Percentiles rank a stretch among this genome's conserved stretches.
These are phyloP conservation scores for Trinorchestia longiramus DNA, from an alignment of 1,140 invertebrate genomes.

Conservation along the genomic window DNA sequence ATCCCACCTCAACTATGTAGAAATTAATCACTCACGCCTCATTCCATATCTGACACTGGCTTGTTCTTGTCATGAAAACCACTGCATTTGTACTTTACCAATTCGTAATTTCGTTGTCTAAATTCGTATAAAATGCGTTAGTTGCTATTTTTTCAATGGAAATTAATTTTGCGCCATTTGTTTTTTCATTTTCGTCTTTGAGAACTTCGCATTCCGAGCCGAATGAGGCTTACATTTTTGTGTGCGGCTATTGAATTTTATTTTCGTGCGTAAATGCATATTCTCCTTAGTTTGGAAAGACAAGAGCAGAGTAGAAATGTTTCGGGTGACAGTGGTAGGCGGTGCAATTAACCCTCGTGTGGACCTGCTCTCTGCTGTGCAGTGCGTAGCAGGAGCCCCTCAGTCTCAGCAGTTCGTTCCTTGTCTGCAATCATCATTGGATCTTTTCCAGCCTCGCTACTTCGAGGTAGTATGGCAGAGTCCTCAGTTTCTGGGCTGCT, in stretches of 20 bases:
- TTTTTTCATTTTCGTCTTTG: background rate
- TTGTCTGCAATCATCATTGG: background rate
- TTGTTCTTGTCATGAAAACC: too few relatives aligned
- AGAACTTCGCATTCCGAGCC: background rate
- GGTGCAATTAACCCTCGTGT: background rate
- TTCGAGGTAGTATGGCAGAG: background rate
- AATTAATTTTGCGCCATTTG: too few relatives aligned
- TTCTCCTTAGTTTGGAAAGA: background rate
- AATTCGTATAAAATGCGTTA: too few relatives aligned
- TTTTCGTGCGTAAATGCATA: background rate
- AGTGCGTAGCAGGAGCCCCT: background rate
- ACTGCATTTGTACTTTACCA: too few relatives aligned
- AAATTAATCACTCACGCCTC: too few relatives aligned
- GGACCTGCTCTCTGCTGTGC: constrained; percentile 8
- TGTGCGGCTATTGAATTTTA: background rate
- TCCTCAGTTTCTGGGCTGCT: too few relatives aligned
- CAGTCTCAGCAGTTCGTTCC: background rate
- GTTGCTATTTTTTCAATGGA: too few relatives aligned
- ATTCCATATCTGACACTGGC: too few relatives aligned
- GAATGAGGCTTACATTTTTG: background rate
- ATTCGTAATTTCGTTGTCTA: too few relatives aligned
- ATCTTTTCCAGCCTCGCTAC: background rate
- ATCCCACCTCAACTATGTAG: too few relatives aligned
- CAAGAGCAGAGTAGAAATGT: background rate
- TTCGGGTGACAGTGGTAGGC: background rate